Evolutionary conservation across 2,888 invertebrate species (phyloP).

Genomic region (Ophion ventricosus): DNA sequence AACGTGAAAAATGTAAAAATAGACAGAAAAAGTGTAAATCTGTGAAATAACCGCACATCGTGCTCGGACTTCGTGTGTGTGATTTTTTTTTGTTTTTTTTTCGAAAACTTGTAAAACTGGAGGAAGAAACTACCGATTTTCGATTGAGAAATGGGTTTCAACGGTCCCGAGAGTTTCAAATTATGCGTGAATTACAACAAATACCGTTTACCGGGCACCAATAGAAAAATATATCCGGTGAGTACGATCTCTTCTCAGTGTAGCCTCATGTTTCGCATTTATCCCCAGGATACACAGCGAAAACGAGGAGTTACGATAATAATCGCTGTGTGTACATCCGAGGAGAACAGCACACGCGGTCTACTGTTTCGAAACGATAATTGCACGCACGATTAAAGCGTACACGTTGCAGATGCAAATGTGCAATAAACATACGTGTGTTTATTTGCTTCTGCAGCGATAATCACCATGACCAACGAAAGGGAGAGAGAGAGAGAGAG

Average conservation of each 20-base stretch:
- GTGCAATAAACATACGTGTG: constrained; percentile 8
- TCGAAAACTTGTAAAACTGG: background rate
- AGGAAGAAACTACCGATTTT: background rate
- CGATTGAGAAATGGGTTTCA: constrained; percentile 33
- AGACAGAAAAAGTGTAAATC: too few relatives aligned
- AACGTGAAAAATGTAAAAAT: too few relatives aligned
- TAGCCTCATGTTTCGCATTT: background rate
- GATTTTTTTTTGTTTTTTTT: too few relatives aligned
- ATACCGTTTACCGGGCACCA: background rate
- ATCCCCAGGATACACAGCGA: background rate
- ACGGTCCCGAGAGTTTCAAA: constrained; percentile 28
- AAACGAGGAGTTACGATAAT: constrained; percentile 6
- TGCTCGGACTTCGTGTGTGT: too few relatives aligned
- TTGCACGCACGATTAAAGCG: background rate
- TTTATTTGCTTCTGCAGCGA: constrained; percentile 27
- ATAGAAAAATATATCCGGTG: constrained; percentile 58
- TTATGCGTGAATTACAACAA: constrained; percentile 20
- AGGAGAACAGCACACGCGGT: constrained; percentile 3
- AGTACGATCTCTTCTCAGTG: constrained; percentile 4
- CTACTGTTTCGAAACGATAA: constrained; percentile 31
- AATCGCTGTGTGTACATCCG: background rate
- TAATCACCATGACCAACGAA: constrained; percentile 8
- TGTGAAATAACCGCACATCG: too few relatives aligned
- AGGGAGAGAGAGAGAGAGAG: background rate
- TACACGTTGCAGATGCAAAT: constrained; percentile 16